phyloP scores from a whole-genome alignment of 2,888 invertebrate species.

The Pollenia angustigena region DNA sequence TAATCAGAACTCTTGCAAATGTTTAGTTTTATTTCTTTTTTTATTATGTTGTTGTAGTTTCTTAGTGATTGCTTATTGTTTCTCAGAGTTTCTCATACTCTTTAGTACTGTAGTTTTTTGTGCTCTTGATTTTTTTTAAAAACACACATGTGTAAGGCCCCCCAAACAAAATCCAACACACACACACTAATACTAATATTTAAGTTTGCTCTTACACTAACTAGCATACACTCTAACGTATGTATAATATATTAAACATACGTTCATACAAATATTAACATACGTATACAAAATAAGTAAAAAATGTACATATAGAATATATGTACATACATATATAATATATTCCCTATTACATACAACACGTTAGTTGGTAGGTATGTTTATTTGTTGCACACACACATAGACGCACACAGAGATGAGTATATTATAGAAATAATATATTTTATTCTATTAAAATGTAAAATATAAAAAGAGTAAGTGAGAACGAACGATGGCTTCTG shows the following conservation, averaged over 20 bases:
- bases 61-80: slow-evolving; percentile 66
- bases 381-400: not conserved
- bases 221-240: slow-evolving; percentile 31
- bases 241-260: slow-evolving; percentile 32
- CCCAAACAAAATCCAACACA: slow-evolving; percentile 1
- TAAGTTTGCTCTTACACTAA: slow-evolving; percentile 33
- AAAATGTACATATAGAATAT: no score
- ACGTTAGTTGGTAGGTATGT: not conserved
- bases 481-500: slow-evolving; percentile 64
- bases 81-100: slow-evolving; percentile 68
- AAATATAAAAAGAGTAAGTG: slow-evolving; percentile 74
- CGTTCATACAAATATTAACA: slow-evolving; percentile 4
- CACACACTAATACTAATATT: not conserved
- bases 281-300: not conserved
- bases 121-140: slow-evolving; percentile 52
- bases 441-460: slow-evolving; percentile 74
- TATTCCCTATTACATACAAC: not conserved
- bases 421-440: slow-evolving; percentile 73
- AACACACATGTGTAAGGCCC: slow-evolving; percentile 29
- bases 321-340: slow-evolving; percentile 16
- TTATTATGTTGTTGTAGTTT: slow-evolving; percentile 46
- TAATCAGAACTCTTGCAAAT: not conserved
- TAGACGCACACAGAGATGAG: slow-evolving; percentile 19
- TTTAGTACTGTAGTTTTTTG: slow-evolving; percentile 23
- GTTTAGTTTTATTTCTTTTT: slow-evolving; percentile 40